Evolutionary conservation across 2,888 invertebrate genomes (phyloP).

Genomic region (Norana najaformis): DNA sequence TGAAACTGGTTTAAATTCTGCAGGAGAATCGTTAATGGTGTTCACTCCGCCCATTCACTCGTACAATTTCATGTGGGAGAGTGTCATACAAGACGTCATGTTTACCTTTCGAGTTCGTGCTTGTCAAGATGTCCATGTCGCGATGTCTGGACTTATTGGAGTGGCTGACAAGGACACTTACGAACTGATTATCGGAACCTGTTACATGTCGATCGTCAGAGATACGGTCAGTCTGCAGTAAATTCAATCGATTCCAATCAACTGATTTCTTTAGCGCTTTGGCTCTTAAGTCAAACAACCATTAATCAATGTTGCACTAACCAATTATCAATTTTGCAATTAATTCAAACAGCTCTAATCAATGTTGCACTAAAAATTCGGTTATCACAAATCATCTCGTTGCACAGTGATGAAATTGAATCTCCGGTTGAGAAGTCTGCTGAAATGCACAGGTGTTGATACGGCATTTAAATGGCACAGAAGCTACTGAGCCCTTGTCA

Average conservation of each 20-base stretch:
- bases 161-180: constrained; percentile 31
- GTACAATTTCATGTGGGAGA: constrained; percentile 25
- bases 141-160: constrained; percentile 24
- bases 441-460: too few relatives aligned
- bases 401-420: too few relatives aligned
- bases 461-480: too few relatives aligned
- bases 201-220: constrained; percentile 21
- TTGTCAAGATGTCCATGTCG: constrained; percentile 14
- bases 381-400: background rate
- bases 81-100: constrained; percentile 25
- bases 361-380: background rate
- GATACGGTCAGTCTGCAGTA: constrained; percentile 30
- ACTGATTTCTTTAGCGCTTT: background rate
- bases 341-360: too few relatives aligned
- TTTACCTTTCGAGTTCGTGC: constrained; percentile 26
- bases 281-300: too few relatives aligned
- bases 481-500: too few relatives aligned
- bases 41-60: background rate
- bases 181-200: constrained; percentile 30
- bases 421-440: too few relatives aligned
- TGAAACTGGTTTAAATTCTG: background rate
- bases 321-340: too few relatives aligned
- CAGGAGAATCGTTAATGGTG: constrained; percentile 16
- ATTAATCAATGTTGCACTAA: too few relatives aligned
- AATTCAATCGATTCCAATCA: background rate